A percentile compares a stretch with the other conserved stretches of the same genome.
Conservation (phyloP, 2,797 vertebrate species). For the Tragelaphus eurycerus region DNA sequence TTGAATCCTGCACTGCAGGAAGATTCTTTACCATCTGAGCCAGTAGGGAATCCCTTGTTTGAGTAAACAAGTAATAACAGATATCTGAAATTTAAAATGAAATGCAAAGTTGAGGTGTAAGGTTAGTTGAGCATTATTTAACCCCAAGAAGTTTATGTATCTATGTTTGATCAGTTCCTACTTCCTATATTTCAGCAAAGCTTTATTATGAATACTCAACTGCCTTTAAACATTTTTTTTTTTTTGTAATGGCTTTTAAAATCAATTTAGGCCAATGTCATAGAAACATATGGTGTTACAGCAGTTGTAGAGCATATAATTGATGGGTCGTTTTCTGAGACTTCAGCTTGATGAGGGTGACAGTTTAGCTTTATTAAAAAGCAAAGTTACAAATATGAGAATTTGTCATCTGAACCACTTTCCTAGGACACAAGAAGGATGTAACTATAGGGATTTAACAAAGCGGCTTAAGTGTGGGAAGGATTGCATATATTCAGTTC, state of each 20-base stretch:
- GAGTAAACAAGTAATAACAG: background rate
- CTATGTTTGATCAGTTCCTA: background rate
- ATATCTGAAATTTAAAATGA: background rate
- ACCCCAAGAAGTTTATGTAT: background rate
- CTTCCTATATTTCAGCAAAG: background rate
- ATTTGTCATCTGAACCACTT: background rate
- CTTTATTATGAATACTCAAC: background rate
- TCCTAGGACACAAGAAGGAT: background rate
- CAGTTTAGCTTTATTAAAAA: background rate
- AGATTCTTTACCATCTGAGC: background rate
- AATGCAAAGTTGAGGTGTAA: background rate
- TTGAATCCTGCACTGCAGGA: background rate
- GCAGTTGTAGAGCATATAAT: background rate
- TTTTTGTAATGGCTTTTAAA: background rate
- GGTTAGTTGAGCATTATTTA: background rate
- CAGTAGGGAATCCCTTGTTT: background rate
- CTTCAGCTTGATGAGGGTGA: background rate
- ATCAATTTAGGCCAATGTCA: background rate
- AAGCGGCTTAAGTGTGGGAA: background rate
- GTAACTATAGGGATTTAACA: background rate
- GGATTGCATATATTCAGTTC: background rate
- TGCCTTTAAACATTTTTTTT: background rate
- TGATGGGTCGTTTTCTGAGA: background rate
- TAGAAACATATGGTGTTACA: background rate
- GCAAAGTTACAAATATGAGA: background rate